phyloP scores from a whole-genome alignment of 2,113 vertebrate genomes.

The Phoenicopterus ruber region DNA sequence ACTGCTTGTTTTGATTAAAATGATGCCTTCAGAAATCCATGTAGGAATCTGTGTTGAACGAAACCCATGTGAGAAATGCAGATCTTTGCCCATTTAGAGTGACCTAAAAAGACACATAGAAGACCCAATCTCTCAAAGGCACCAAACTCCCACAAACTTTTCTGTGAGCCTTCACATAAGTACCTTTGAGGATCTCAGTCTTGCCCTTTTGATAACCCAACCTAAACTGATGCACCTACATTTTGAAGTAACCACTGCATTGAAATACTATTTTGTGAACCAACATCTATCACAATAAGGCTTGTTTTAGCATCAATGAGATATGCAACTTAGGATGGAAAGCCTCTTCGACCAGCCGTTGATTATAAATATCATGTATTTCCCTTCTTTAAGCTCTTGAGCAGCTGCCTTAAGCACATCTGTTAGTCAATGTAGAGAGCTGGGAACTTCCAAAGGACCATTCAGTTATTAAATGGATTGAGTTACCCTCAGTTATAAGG shows the following conservation, averaged over 20 bases:
- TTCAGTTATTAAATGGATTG: neutral
- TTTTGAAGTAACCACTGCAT: neutral
- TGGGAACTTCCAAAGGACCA: neutral
- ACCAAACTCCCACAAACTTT: neutral
- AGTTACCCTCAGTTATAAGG: neutral
- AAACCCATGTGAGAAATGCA: neutral
- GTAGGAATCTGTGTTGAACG: neutral
- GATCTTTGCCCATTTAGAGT: neutral
- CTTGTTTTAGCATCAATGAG: neutral
- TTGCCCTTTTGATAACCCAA: neutral
- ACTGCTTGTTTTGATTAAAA: neutral
- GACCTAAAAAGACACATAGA: fast-evolving
- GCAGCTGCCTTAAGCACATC: neutral
- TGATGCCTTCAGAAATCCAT: neutral
- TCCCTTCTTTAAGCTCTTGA: neutral
- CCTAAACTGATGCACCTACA: neutral
- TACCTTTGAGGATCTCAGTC: neutral
- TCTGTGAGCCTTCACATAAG: neutral
- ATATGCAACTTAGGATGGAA: neutral
- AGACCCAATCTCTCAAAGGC: neutral
- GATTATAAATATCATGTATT: neutral
- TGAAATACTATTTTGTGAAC: neutral
- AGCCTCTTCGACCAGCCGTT: neutral
- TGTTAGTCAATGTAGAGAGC: neutral
- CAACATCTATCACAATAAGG: neutral